These are phyloP conservation scores for Parazoanthus atlanticus DNA, from an alignment of 92 coral and sea anemone genomes.

Conservation along the genomic window DNA sequence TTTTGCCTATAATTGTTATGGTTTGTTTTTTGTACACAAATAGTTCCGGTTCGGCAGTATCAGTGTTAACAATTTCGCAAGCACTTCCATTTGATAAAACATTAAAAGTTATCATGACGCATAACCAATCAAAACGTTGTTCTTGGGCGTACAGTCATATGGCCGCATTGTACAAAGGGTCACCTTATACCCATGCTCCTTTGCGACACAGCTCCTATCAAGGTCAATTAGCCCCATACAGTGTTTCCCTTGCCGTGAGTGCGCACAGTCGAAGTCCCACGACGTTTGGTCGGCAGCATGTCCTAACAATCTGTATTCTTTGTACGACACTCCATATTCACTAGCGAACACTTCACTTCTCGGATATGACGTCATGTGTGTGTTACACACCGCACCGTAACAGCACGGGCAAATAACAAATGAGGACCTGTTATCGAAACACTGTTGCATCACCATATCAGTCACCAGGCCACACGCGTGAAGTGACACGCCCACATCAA, in stretches of 20 bases:
- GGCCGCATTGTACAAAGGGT: constrained; percentile 36
- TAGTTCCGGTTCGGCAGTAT: too few species aligned
- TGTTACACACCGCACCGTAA: constrained; percentile 28
- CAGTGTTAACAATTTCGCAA: too few species aligned
- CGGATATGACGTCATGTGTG: constrained; percentile 38
- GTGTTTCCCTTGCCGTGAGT: constrained; percentile 31
- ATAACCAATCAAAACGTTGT: constrained; percentile 23
- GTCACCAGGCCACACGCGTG: constrained; percentile 45
- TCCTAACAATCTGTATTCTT: constrained; percentile 26
- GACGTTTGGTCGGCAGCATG: constrained; percentile 42
- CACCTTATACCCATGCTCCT: constrained; percentile 36
- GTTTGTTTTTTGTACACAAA: too few species aligned
- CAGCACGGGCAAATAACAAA: constrained; percentile 42
- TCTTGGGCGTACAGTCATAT: constrained; percentile 27
- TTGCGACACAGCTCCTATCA: constrained; percentile 33
- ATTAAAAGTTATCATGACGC: not conserved
- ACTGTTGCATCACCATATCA: constrained; percentile 44
- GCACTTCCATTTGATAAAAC: too few species aligned
- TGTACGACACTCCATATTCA: constrained; percentile 13
- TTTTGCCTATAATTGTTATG: too few species aligned
- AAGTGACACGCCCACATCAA: constrained; percentile 31
- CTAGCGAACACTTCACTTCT: constrained; percentile 3
- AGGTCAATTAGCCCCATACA: constrained; percentile 43
- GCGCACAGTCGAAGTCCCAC: constrained; percentile 40
- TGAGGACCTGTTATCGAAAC: not conserved